These are phyloP conservation scores for Cromileptes altivelis DNA, from an alignment of 2,113 vertebrate genomes.

Conservation along the genomic window DNA sequence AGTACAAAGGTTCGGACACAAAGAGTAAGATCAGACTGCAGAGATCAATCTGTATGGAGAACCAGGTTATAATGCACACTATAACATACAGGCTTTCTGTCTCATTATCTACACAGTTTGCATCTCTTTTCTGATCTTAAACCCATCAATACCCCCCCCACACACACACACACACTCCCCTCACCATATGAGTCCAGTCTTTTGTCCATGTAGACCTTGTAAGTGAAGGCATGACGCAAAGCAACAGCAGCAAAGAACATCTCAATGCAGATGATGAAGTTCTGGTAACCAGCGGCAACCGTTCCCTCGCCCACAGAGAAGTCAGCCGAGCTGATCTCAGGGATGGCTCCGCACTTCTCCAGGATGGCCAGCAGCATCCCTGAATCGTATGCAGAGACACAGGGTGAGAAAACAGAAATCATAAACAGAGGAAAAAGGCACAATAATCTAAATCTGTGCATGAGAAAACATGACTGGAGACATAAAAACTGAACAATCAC, in stretches of 20 bases:
- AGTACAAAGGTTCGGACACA: not conserved
- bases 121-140: not conserved
- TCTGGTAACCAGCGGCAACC: conserved; percentile 94
- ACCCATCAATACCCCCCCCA: not conserved
- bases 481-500: not conserved
- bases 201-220: conserved; percentile 94
- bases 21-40: conserved; percentile 19
- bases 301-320: conserved; percentile 95
- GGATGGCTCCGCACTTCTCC: conserved; percentile 95
- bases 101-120: not conserved
- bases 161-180: not conserved
- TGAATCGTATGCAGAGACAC: conserved; percentile 46
- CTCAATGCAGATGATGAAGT: conserved; percentile 97
- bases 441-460: not conserved
- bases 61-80: not conserved
- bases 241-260: conserved; percentile 98
- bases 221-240: conserved; percentile 93
- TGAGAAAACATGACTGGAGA: not conserved
- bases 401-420: not conserved
- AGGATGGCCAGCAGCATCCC: conserved; percentile 96
- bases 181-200: conserved; percentile 93
- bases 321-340: conserved; percentile 89
- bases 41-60: conserved; percentile 4
- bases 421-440: not conserved
- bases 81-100: not conserved